Evolutionary conservation across 30 jellyfish, hydroid and myxozoan genomes (phyloP).

Genomic region (Clytia hemisphaerica): DNA sequence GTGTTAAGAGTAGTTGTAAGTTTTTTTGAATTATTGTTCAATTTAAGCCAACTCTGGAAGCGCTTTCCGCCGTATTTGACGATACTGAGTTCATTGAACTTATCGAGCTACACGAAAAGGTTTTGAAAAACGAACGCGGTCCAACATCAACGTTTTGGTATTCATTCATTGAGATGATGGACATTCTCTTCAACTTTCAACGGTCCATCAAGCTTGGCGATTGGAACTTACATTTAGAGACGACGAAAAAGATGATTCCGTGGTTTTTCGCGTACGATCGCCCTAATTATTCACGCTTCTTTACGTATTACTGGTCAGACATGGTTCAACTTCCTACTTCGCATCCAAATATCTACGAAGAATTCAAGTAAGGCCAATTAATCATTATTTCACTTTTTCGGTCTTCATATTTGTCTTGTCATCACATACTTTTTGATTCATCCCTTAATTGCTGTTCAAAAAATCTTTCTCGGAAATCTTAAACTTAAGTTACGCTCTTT

Average conservation of each 20-base stretch:
- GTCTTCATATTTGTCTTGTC: conserved; percentile 25
- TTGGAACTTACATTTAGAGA: conserved; percentile 38
- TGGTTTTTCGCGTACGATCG: conserved; percentile 49
- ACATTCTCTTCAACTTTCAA: conserved; percentile 21
- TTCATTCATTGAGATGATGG: conserved; percentile 36
- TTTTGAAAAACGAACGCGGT: conserved; percentile 14
- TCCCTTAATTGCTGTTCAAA: conserved; percentile 8
- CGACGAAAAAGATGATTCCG: conserved; percentile 34
- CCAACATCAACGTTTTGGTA: conserved; percentile 47
- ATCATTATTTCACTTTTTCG: too few relatives aligned
- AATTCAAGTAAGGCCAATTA: conserved; percentile 21
- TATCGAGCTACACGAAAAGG: conserved; percentile 27
- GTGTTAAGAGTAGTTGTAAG: too few relatives aligned
- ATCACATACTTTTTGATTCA: conserved; percentile 17
- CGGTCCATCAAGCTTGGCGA: conserved; percentile 34
- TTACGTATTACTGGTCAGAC: conserved; percentile 35
- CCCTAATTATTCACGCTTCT: conserved; percentile 38
- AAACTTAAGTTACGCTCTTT: conserved; percentile 6
- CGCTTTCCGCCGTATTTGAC: too few relatives aligned
- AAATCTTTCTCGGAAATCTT: conserved; percentile 7
- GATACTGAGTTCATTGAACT: not conserved
- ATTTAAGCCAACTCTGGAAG: too few relatives aligned
- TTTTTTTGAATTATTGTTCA: too few relatives aligned
- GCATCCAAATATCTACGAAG: conserved; percentile 32
- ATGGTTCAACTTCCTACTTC: conserved; percentile 22